A percentile compares a stretch with the other conserved stretches of the same genome.
Evolutionary conservation across 1,140 invertebrate species (phyloP).

Genomic region (Batillaria attramentaria): DNA sequence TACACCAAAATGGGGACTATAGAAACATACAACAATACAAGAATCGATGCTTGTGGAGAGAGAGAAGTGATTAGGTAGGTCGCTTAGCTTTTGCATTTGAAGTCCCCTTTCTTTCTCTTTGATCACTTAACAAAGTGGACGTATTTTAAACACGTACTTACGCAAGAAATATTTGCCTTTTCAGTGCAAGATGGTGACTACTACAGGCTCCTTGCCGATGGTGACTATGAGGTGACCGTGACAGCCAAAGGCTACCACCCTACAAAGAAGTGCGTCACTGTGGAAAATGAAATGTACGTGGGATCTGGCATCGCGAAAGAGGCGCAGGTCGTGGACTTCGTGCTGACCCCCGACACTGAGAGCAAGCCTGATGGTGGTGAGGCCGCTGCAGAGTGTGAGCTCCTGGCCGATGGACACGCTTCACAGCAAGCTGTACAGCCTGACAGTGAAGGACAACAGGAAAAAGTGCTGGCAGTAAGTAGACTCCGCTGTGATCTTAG

Average conservation of each 20-base stretch:
- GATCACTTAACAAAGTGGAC: neutral
- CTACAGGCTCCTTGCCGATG: slow-evolving; percentile 90
- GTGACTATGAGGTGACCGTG: slow-evolving; percentile 78
- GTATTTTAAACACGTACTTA: neutral
- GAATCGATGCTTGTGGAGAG: neutral
- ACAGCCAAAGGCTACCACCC: slow-evolving; percentile 47
- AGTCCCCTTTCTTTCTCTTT: neutral
- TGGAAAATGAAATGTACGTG: slow-evolving; percentile 44
- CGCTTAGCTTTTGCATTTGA: neutral
- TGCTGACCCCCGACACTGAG: slow-evolving; percentile 21
- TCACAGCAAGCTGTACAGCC: neutral
- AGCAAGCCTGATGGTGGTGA: slow-evolving; percentile 1
- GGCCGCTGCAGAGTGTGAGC: slow-evolving; percentile 10
- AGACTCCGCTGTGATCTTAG: neutral
- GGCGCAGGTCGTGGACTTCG: slow-evolving; percentile 33
- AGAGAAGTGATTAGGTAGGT: neutral
- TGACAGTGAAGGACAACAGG: neutral
- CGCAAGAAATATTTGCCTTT: neutral
- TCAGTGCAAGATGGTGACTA: slow-evolving; percentile 84
- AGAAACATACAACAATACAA: neutral
- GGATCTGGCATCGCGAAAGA: slow-evolving; percentile 9
- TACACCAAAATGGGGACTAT: neutral
- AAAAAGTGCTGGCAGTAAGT: neutral
- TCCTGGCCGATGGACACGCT: neutral
- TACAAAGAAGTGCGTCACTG: slow-evolving; percentile 36